Conservation (phyloP, 2,113 vertebrate species). For the Cygnus buccinator region DNA sequence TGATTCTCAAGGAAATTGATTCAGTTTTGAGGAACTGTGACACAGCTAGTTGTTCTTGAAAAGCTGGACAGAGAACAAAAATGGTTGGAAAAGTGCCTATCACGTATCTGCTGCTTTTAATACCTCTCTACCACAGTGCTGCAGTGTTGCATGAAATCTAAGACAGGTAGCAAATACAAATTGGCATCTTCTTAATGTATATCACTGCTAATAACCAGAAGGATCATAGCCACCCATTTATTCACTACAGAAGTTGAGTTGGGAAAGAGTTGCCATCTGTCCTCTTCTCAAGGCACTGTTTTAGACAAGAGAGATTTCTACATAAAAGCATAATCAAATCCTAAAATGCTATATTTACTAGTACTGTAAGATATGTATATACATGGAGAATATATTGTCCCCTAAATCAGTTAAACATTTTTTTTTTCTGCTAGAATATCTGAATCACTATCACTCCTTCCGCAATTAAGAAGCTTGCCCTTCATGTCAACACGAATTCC, state of each 20-base stretch:
- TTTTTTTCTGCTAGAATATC: background rate
- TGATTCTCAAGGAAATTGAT: background rate
- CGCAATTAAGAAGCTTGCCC: background rate
- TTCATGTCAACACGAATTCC: background rate
- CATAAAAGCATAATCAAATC: background rate
- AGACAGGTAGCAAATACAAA: background rate
- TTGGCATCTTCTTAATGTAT: background rate
- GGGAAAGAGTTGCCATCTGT: background rate
- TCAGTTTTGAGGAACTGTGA: background rate
- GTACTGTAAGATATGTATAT: background rate
- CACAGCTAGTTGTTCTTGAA: background rate
- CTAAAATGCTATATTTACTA: background rate
- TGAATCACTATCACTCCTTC: background rate
- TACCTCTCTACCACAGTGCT: background rate
- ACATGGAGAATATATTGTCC: background rate
- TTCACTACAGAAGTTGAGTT: background rate
- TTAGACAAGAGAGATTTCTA: background rate
- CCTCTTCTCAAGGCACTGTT: background rate
- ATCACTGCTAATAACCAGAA: background rate
- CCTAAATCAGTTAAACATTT: background rate
- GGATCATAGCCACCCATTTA: background rate
- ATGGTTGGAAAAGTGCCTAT: background rate
- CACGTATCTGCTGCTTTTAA: background rate
- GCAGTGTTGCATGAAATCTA: background rate
- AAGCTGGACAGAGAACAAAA: background rate